phyloP scores from a whole-genome alignment of 2,113 vertebrate species.

The Oceanites oceanicus region DNA sequence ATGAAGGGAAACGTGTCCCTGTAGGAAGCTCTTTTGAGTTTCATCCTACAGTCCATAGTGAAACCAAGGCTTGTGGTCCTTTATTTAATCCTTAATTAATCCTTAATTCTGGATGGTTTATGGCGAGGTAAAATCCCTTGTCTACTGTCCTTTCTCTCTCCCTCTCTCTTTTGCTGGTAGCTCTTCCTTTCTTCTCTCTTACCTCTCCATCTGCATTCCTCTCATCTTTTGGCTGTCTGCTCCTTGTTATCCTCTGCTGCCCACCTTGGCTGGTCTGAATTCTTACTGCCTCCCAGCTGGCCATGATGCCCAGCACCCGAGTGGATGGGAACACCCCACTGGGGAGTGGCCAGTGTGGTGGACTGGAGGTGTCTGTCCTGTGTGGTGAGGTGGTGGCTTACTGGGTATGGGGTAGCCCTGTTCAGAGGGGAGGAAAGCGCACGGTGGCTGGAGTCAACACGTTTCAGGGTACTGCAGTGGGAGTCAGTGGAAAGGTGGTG shows the following conservation, averaged over 20 bases:
- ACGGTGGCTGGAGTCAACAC: rapidly evolving
- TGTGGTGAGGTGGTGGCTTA: not conserved
- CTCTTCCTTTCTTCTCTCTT: not conserved
- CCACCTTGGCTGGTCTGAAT: not conserved
- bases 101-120: not conserved
- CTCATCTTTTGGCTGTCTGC: not conserved
- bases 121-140: not conserved
- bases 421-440: rapidly evolving
- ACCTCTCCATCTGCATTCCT: not conserved
- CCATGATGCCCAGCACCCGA: rapidly evolving
- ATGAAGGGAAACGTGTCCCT: not conserved
- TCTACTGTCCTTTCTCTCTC: not conserved
- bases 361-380: not conserved
- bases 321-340: not conserved
- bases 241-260: not conserved
- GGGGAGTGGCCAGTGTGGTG: not conserved
- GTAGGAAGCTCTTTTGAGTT: not conserved
- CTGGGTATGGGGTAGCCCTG: not conserved
- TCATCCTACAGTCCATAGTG: rapidly evolving
- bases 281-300: not conserved
- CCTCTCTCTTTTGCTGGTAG: not conserved
- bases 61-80: not conserved
- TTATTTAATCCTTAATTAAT: not conserved
- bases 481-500: not conserved
- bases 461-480: not conserved